A percentile compares a stretch with the other conserved stretches of the same genome.
Evolutionary conservation across 2,797 vertebrate genomes (phyloP).

Genomic region (Adrianichthys oophorus): DNA sequence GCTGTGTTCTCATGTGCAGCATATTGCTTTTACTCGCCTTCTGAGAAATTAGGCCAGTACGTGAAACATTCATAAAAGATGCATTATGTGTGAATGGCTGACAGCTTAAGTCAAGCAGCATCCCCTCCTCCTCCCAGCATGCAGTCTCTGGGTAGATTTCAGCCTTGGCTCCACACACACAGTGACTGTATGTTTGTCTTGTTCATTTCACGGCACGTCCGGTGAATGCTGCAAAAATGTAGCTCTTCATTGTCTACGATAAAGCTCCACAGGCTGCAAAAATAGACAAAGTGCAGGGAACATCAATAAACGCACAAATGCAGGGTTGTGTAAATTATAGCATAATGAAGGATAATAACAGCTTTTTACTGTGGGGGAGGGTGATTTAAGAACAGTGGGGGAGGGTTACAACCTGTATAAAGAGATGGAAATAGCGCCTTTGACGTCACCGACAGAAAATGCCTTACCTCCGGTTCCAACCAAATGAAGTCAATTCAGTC

Average conservation of each 20-base stretch:
- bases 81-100: conserved; percentile 67
- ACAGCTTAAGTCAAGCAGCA: conserved; percentile 59
- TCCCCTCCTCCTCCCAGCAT: conserved; percentile 26
- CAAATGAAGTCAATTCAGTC: no score
- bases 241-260: conserved; percentile 1
- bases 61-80: conserved; percentile 78
- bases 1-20: conserved; percentile 59
- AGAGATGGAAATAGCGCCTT: background rate
- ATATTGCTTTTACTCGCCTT: conserved; percentile 65
- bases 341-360: conserved; percentile 11
- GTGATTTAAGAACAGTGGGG: conserved; percentile 5
- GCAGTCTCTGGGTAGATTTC: conserved; percentile 50
- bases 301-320: background rate
- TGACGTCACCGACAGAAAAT: no score
- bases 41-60: conserved; percentile 77
- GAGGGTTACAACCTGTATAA: background rate
- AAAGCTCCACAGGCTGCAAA: background rate
- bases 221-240: conserved; percentile 3
- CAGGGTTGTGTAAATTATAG: conserved; percentile 6
- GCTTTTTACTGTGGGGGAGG: conserved; percentile 14
- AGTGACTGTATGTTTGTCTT: conserved; percentile 2
- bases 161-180: conserved; percentile 7
- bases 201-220: background rate
- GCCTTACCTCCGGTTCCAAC: no score
- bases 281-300: conserved; percentile 1